Evolutionary conservation across 2,888 invertebrate genomes (phyloP).

Genomic region (Lycophotia porphyrea): DNA sequence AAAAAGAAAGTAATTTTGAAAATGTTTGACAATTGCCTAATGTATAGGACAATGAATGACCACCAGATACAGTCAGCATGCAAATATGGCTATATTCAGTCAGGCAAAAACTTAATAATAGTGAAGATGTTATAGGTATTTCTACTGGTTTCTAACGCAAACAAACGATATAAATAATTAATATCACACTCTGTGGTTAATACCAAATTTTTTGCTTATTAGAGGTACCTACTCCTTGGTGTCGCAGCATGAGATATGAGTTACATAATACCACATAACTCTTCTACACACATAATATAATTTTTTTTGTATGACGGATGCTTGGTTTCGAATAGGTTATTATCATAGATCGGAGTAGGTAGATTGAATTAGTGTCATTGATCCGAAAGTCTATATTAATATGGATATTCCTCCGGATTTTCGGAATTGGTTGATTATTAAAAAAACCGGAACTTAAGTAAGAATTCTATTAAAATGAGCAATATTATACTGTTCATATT

Average conservation of each 20-base stretch:
- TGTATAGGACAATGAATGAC: not conserved
- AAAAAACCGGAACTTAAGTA: too few relatives aligned
- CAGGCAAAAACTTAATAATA: not conserved
- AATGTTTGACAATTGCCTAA: not conserved
- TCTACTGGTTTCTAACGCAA: not conserved
- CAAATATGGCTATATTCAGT: not conserved
- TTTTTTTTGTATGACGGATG: not conserved
- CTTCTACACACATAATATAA: slow-evolving; percentile 6
- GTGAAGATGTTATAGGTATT: not conserved
- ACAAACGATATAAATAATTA: not conserved
- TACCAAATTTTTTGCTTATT: too few relatives aligned
- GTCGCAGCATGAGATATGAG: slow-evolving; percentile 1
- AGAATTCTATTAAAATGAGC: too few relatives aligned
- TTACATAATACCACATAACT: not conserved
- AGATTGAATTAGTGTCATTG: too few relatives aligned
- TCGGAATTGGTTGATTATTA: too few relatives aligned
- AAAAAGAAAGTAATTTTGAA: not conserved
- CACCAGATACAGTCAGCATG: not conserved
- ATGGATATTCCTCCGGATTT: too few relatives aligned
- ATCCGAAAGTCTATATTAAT: too few relatives aligned
- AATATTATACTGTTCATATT: too few relatives aligned
- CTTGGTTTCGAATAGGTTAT: not conserved
- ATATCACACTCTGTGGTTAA: not conserved
- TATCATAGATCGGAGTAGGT: too few relatives aligned
- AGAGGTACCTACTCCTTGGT: not conserved